Evolutionary conservation across 2,113 vertebrate species (phyloP), one percentile per base, ranked within the genome.

Genomic region (Calyptomena viridis): DNA sequence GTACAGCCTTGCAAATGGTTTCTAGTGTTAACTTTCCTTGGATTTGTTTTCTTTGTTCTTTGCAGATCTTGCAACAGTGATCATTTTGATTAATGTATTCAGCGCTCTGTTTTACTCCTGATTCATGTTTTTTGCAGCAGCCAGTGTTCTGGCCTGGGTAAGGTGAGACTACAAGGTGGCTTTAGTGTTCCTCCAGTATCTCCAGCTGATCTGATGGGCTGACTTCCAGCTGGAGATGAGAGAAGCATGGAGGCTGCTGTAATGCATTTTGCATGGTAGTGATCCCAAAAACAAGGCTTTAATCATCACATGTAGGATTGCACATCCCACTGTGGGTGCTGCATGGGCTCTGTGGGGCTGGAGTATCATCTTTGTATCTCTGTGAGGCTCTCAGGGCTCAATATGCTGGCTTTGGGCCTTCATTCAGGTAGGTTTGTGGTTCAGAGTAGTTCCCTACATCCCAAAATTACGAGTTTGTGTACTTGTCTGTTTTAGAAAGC

Each of bases 21-120:
- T 93, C 90, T 78, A 33, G 40, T 81, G 90, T 88, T 87, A 92
- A 96, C 83, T 96, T 97, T 31, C 79, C 83, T 84, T 84, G 76
- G 64, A 94, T 97, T 97, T 95, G 93, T 96, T 97, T 90, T 93
- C 93, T 97, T 95, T 96, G 94, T 96, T 96, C 94, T 87, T 89
- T 95, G 92, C 90, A 90, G 88, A 84, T 93, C 92, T 95, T 84
- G 85, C 86, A 79, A 35, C 0, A 2, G 83, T 60, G 92, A 97
- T 96, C 53, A 90, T 87, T 95, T 77, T 96, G 94, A 94, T 95
- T 94, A 95, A 95, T 92, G 85, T 68, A 75, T 89, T 90, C 93
- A 62, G 17, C 0, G 0, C 52, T 84, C 63, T 40, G 44, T 84
- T 96, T 88, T 94, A 87, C 67, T 94, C 77, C n/a, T 3, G 1